phyloP scores from a whole-genome alignment of 2,797 vertebrate species.

The Tamandua tetradactyla region DNA sequence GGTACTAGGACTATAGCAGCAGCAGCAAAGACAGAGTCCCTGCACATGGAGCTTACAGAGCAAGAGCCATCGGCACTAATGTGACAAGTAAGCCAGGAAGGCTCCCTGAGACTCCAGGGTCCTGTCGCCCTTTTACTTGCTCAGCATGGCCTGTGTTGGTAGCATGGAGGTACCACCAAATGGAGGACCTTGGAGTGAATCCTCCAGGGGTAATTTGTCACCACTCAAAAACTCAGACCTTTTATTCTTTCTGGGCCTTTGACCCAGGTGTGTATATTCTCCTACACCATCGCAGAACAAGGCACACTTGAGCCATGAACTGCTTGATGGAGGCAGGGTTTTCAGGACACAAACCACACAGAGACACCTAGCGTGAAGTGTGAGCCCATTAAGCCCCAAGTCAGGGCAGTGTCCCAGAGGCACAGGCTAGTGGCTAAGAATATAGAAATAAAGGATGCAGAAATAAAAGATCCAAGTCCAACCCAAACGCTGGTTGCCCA shows the following conservation, averaged over 20 bases:
- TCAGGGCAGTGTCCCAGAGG: background rate
- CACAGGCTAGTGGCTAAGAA: background rate
- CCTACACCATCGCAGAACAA: background rate
- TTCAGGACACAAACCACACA: too few relatives aligned
- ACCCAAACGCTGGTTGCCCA: background rate
- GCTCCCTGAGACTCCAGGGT: background rate
- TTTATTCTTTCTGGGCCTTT: background rate
- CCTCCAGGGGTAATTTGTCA: background rate
- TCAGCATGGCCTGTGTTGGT: background rate
- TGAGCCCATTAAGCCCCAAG: background rate
- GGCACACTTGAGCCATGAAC: too few relatives aligned
- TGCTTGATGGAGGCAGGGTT: background rate
- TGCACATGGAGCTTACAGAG: background rate
- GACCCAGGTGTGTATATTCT: background rate
- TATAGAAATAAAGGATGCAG: background rate
- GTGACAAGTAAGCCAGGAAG: background rate
- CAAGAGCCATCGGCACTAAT: background rate
- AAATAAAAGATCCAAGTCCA: background rate
- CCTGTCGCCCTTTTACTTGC: background rate
- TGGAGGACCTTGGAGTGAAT: background rate
- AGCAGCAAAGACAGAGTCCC: background rate
- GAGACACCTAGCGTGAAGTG: too few relatives aligned
- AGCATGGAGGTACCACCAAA: background rate
- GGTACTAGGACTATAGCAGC: background rate
- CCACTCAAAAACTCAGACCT: background rate